Base-by-base conservation (phyloP, 2,888 invertebrate genomes). In the Endomychus coccineus region DNA sequence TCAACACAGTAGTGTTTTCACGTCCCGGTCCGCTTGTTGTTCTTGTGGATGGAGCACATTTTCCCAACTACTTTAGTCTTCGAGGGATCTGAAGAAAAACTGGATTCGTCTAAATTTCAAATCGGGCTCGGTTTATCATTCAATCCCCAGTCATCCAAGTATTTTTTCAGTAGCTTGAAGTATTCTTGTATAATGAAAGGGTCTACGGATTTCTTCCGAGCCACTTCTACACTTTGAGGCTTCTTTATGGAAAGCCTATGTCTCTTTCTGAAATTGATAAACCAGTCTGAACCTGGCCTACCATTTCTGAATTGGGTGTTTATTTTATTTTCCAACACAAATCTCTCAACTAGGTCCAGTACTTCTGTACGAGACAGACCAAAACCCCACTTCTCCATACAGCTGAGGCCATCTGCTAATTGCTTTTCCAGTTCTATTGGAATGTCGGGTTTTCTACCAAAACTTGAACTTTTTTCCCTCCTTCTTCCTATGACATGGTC, bases 1-100 rank as follows among this genome's bases (percentile, higher is more conserved):
- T 39, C 39, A 58, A 47, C 22, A 60, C 47, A 16, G 57, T 56
- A 11, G 47, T 54, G 41, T 57, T 59, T 32, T 57, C 51, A 49
- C 46, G 53, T 24, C 57, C 55, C 9, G 52, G 45, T 13, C 52
- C 51, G 27, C 52, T 47, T 30, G 49, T 13, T 1, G 46, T 46
- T 42, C 45, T 33, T 23, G 46, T 47, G 25, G 44, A 35, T 7
- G 48, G 36, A 25, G 36, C 11, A 12, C 45, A 35, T 9, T 27
- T 19, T 19, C 39, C 44, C 45, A n/a, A 44, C 32, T 11, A 39
- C 34, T 29, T 36, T 41, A 7, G 35, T 40, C 34, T 42, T 45
- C n/a, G 41, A 35, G 11, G 38, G 41, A 31, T 38, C 40, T 15
- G 15, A 17, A 27, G 32, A 40, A 27, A 45, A 38, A 21, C 36